Percentiles rank a stretch among this genome's conserved stretches.
phyloP scores from a whole-genome alignment of 2,888 invertebrate species.

The Peribatodes rhomboidaria region DNA sequence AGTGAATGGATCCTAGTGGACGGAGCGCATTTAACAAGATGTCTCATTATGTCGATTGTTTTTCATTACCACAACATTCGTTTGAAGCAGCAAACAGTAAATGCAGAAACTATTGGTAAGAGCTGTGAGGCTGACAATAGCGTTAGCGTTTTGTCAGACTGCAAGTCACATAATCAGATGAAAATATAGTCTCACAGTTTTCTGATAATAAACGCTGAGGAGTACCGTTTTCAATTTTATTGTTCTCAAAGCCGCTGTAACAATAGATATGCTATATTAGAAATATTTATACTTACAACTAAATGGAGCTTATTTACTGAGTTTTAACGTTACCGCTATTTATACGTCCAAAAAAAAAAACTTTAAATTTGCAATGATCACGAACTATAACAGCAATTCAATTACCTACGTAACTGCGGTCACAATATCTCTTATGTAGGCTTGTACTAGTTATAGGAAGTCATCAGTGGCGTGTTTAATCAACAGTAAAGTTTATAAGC shows the following conservation, averaged over 20 bases:
- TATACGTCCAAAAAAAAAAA: too few relatives aligned
- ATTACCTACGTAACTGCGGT: too few relatives aligned
- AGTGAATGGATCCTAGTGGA: too few relatives aligned
- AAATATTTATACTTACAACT: background rate
- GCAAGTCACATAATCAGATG: too few relatives aligned
- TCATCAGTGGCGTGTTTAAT: slow-evolving; percentile 23
- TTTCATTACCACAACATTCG: background rate
- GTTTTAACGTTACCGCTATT: background rate
- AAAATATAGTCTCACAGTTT: background rate
- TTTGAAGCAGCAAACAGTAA: background rate
- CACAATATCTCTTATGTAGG: background rate
- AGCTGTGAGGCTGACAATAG: too few relatives aligned
- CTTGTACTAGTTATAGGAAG: background rate
- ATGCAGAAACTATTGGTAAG: background rate
- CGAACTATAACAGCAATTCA: too few relatives aligned
- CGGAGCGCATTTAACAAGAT: background rate
- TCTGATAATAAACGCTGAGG: background rate
- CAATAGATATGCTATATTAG: background rate
- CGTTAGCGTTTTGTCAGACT: too few relatives aligned
- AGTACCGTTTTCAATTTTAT: background rate
- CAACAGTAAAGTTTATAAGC: slow-evolving; percentile 12
- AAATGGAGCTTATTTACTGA: too few relatives aligned
- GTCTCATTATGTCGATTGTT: slow-evolving; percentile 16
- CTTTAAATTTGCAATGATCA: too few relatives aligned
- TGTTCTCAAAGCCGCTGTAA: too few relatives aligned